Conservation (phyloP, 2,797 vertebrate species). For the Acanthurus lineatus region DNA sequence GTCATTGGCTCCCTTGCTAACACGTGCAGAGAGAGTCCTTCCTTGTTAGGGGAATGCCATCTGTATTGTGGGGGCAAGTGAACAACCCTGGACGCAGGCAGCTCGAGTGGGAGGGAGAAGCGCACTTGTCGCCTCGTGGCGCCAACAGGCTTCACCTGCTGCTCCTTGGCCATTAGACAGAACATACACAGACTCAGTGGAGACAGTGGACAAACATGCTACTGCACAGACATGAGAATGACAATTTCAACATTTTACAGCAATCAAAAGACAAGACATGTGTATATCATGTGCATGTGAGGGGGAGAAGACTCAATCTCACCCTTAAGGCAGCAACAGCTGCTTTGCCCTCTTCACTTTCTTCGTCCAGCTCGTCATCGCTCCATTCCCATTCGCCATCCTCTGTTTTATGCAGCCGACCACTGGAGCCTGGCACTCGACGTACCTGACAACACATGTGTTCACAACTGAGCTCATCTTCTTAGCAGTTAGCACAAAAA, state of each 20-base stretch:
- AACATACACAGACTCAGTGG: conserved; percentile 80
- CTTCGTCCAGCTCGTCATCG: conserved; percentile 96
- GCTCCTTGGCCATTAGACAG: conserved; percentile 85
- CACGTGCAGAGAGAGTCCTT: conserved; percentile 77
- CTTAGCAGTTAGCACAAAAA: not conserved
- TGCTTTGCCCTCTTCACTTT: conserved; percentile 97
- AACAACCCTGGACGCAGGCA: conserved; percentile 88
- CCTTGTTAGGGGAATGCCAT: conserved; percentile 88
- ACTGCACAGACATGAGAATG: conserved; percentile 69
- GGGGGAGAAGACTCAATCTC: conserved; percentile 34
- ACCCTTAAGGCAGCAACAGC: conserved; percentile 96
- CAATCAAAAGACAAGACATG: conserved; percentile 47
- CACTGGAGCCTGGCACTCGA: conserved; percentile 96
- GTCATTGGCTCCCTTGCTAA: conserved; percentile 19
- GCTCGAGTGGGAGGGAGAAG: conserved; percentile 89
- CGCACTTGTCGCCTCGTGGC: conserved; percentile 87
- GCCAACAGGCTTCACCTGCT: conserved; percentile 86
- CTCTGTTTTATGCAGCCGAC: conserved; percentile 97
- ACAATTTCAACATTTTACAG: conserved; percentile 59
- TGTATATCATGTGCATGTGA: conserved; percentile 39
- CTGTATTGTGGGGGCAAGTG: conserved; percentile 82
- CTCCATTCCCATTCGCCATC: conserved; percentile 98
- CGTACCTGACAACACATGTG: conserved; percentile 86
- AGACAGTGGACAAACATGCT: conserved; percentile 73
- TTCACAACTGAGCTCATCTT: conserved; percentile 11